These are phyloP conservation scores for Andrena chrysosceles DNA, from an alignment of 2,888 invertebrate species.

Conservation along the genomic window DNA sequence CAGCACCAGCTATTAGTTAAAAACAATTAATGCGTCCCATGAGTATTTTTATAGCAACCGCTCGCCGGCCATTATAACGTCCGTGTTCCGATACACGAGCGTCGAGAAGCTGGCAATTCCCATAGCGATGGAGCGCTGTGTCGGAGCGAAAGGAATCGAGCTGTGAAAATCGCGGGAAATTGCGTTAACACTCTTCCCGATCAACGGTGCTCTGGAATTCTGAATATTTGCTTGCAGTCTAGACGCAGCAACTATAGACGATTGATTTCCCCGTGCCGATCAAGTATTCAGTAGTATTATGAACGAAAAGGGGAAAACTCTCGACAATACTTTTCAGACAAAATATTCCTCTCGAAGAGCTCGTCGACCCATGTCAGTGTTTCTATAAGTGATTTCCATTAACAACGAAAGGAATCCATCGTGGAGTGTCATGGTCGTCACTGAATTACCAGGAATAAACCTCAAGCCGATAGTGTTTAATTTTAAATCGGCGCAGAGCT, in stretches of 20 bases:
- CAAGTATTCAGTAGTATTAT: not conserved
- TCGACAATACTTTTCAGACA: not conserved
- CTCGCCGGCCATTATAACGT: conserved; percentile 25
- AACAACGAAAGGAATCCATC: not conserved
- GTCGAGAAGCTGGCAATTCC: conserved; percentile 28
- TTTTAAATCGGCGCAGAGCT: conserved; percentile 21
- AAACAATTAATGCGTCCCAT: conserved; percentile 58
- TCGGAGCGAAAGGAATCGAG: conserved; percentile 4
- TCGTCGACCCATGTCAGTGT: not conserved
- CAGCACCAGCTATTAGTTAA: conserved; percentile 45
- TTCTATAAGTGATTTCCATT: not conserved
- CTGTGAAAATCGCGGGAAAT: conserved; percentile 11
- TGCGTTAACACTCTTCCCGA: not conserved
- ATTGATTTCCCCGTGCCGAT: not conserved
- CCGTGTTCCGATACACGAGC: conserved; percentile 39
- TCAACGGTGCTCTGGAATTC: conserved; percentile 1
- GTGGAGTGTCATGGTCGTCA: not conserved
- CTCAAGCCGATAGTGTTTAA: not conserved
- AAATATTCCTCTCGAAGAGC: not conserved
- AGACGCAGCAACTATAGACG: not conserved
- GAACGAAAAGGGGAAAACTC: not conserved
- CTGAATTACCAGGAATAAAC: conserved; percentile 18
- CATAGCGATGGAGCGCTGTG: conserved; percentile 18
- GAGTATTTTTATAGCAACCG: conserved; percentile 53
- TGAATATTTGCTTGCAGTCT: not conserved